Base-by-base conservation (phyloP, 2,113 vertebrate genomes). In the Forbesichthys papilliferus region DNA sequence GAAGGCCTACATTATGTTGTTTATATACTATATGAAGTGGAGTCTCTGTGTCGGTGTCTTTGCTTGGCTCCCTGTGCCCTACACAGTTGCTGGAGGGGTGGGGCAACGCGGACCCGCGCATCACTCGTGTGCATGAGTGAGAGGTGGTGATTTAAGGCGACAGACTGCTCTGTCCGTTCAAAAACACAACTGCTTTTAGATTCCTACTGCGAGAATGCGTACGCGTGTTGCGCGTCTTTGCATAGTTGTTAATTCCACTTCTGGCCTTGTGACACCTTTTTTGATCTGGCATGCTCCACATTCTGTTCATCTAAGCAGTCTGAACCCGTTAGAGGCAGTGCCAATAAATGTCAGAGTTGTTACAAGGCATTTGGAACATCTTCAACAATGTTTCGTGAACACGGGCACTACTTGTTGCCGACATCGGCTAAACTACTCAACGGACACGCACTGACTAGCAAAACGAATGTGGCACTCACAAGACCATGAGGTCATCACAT, bases 171-270 rank as follows among this genome's bases (percentile, higher is more conserved):
- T 66, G 71, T 65, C 68, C 79, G 79, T 73, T 76, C 78, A 4
- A 62, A 79, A 13, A 8, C 49, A 75, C 69, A 69, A 77, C 67
- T 42, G 68, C 73, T 86, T 86, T 72, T 75, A 65, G 10, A 76
- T 62, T 55, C 85, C 70, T 82, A 86, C 84, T 78, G 79, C 88
- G 82, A 85, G 77, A 84, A 71, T 77, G 75, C 86, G 75, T 74
- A 48, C 42, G 68, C 81, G 68, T 83, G 79, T 79, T 80, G 0
- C 74, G 79, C 83, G 74, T 71, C 69, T 77, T 83, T 68, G 49
- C 65, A 77, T 71, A 83, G 68, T 66, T 71, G 53, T 82, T 80
- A 58, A 64, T 55, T 74, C 65, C 46, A 16, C 20, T 56, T 18
- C 16, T n/a, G 16, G n/a, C 54, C 20, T 11, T 9, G 5, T 56